A percentile compares a stretch with the other conserved stretches of the same genome.
Evolutionary conservation across 2,797 vertebrate genomes (phyloP).

Genomic region (Tympanoctomys barrerae): DNA sequence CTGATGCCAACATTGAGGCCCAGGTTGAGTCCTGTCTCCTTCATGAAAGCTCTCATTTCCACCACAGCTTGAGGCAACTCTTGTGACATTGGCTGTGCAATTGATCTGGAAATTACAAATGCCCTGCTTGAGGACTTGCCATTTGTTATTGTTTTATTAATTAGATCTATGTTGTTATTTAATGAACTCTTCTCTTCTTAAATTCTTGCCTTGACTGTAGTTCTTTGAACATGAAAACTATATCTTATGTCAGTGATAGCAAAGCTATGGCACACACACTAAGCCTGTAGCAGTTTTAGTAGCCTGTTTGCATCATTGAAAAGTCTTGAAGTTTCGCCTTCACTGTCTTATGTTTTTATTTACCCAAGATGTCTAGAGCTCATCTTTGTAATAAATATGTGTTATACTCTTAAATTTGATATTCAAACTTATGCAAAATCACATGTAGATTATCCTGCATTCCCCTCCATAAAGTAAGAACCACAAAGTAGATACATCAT

Average conservation of each 20-base stretch:
- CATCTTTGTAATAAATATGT: neutral
- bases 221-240: conserved; percentile 42
- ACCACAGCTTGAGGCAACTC: conserved; percentile 73
- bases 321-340: neutral
- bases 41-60: conserved; percentile 70
- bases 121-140: conserved; percentile 47
- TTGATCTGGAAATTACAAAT: conserved; percentile 76
- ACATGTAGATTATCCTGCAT: conserved; percentile 29
- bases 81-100: conserved; percentile 49
- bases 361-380: neutral
- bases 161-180: conserved; percentile 60
- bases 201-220: conserved; percentile 45
- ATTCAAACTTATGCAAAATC: conserved; percentile 33
- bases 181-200: conserved; percentile 64
- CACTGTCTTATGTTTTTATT: neutral
- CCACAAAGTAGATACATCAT: neutral
- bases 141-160: conserved; percentile 71
- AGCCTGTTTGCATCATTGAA: neutral
- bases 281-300: neutral
- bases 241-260: neutral
- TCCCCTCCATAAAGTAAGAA: conserved; percentile 2
- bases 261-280: neutral
- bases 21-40: conserved; percentile 63
- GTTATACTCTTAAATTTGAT: conserved; percentile 18
- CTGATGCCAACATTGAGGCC: conserved; percentile 56